Evolutionary conservation across 23 tunicate genomes (phyloP), one percentile per base, ranked within the genome.

Genomic region (Trididemnum clinides): DNA sequence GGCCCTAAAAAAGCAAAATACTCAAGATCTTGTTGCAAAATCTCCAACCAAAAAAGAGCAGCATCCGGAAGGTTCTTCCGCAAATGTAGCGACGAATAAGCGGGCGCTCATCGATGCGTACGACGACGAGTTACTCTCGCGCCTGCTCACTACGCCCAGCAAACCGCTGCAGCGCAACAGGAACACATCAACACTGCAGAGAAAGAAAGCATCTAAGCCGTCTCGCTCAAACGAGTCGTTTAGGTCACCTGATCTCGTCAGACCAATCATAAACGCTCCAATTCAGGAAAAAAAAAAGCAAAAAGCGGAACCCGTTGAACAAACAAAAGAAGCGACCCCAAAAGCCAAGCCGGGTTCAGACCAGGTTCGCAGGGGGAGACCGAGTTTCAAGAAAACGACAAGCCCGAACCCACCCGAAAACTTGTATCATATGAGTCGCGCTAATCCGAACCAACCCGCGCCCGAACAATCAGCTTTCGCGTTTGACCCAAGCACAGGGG

Each of bases 361-460:
- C 37, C 37, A 29, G 12, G 75, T 29, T 15, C 12, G 75, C 7
- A 66, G 75, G 22, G 75, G 75, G 31, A 66, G 75, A 66, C 75
- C 75, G 12, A 66, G 75, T 66, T 66, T 66, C 37, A 30, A n/a
- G 31, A 29, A 30, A 29, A 26, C 4, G 4, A 3, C 36, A 6
- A 6, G n/a, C 4, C 18, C 7, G 2, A 32, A 29, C n/a, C 4
- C 36, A 37, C n/a, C 75, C 4, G 75, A 66, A 32, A 29, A 31
- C 22, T 28, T 66, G 6, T 66, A 66, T 20, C 75, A 66, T 32
- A 10, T 23, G 36, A 66, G 75, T n/a, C 20, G 25, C 20, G 22
- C 20, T 25, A n/a, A 59, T 10, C 66, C 25, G 3, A 12, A 12
- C 22, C 21, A 59, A 59, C 66, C 66, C 5, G 54, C 10, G 12